A percentile compares a stretch with the other conserved stretches of the same genome.
These are phyloP conservation scores for Acanthopagrus latus DNA, from an alignment of 2,797 vertebrate species.

Conservation along the genomic window DNA sequence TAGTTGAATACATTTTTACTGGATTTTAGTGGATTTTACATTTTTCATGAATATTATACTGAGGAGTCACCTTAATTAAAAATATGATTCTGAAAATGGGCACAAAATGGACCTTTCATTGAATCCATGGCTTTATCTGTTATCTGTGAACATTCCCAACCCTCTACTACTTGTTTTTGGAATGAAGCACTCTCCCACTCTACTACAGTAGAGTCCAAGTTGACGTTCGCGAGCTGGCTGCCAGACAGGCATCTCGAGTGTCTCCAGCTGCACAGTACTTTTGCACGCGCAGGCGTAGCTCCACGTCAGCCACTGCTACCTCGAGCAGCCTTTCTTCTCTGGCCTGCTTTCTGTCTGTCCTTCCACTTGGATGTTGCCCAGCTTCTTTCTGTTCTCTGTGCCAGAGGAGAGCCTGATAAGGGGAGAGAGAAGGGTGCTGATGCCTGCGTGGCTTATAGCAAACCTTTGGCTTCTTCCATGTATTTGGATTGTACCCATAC, in stretches of 20 bases:
- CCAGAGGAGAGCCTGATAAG: constrained; percentile 60
- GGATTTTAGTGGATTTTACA: no score
- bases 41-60: no score
- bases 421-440: constrained; percentile 18
- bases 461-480: not conserved
- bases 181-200: constrained; percentile 36
- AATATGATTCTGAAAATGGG: no score
- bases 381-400: constrained; percentile 21
- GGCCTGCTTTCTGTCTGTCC: constrained; percentile 48
- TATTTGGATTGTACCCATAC: not conserved
- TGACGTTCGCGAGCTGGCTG: constrained; percentile 49
- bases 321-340: constrained; percentile 42
- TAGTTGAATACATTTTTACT: no score
- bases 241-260: constrained; percentile 65
- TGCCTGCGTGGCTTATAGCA: constrained; percentile 32
- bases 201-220: constrained; percentile 1
- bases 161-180: constrained; percentile 28
- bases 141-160: constrained; percentile 62
- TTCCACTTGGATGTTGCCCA: constrained; percentile 50
- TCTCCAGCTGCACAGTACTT: constrained; percentile 68
- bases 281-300: constrained; percentile 41
- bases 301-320: constrained; percentile 74
- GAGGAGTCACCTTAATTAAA: no score
- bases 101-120: no score
- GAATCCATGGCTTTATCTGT: constrained; percentile 11